Evolutionary conservation across 2,888 invertebrate genomes (phyloP).

Genomic region (Zhuqinia jingwanae): DNA sequence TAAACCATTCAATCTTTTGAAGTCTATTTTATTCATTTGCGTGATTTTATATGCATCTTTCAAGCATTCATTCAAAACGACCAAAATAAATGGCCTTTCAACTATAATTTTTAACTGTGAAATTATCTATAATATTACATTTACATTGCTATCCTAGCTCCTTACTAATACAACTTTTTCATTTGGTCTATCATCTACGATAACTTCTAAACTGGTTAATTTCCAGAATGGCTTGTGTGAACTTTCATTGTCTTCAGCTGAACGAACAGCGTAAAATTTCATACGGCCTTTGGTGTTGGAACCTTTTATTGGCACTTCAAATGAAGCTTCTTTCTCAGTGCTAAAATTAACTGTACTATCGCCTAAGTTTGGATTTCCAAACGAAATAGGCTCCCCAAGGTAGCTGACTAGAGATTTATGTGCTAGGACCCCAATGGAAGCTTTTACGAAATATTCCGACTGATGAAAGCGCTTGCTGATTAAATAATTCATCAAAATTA

Average conservation of each 20-base stretch:
- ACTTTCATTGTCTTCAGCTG: not conserved
- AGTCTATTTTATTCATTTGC: not conserved
- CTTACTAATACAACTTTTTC: constrained; percentile 60
- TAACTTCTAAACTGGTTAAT: constrained; percentile 58
- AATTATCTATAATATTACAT: not conserved
- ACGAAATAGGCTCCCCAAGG: constrained; percentile 89
- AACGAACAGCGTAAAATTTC: constrained; percentile 85
- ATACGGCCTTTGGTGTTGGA: constrained; percentile 85
- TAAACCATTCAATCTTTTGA: not conserved
- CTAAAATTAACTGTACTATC: constrained; percentile 81
- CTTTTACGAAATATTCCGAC: constrained; percentile 85
- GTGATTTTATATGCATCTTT: not conserved
- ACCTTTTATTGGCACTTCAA: constrained; percentile 86
- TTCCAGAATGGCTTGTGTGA: constrained; percentile 39
- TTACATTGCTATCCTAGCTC: not conserved
- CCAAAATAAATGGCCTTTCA: constrained; percentile 12
- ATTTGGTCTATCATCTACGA: constrained; percentile 60
- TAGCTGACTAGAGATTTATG: constrained; percentile 85
- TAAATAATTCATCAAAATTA: constrained; percentile 83
- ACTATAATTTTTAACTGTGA: not conserved
- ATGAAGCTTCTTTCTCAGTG: constrained; percentile 84
- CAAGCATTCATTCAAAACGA: not conserved
- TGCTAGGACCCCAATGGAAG: constrained; percentile 84
- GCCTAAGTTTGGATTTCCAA: constrained; percentile 84
- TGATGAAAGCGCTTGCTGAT: constrained; percentile 84